These are phyloP conservation scores for Hemithea aestivaria DNA, from an alignment of 2,888 invertebrate genomes.

Conservation along the genomic window DNA sequence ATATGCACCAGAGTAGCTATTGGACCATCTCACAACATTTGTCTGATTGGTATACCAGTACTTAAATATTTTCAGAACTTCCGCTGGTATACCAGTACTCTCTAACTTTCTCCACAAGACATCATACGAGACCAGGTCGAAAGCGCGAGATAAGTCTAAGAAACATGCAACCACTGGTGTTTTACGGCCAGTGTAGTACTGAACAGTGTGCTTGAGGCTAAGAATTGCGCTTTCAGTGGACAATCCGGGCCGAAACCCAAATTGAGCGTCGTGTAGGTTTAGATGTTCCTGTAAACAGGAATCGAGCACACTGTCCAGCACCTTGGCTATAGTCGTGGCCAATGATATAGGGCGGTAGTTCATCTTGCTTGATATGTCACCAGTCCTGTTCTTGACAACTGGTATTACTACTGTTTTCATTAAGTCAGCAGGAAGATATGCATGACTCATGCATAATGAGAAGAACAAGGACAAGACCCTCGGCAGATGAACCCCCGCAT, in stretches of 20 bases:
- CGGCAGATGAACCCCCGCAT: too few relatives aligned
- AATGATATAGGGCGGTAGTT: conserved; percentile 6
- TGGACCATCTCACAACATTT: too few relatives aligned
- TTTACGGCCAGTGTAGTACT: neutral
- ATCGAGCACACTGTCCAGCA: neutral
- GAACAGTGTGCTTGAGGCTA: conserved; percentile 5
- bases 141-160: too few relatives aligned
- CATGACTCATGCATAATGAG: too few relatives aligned
- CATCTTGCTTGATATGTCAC: too few relatives aligned
- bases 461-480: too few relatives aligned
- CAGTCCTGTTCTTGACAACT: too few relatives aligned
- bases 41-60: neutral
- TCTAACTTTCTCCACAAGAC: neutral
- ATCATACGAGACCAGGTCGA: too few relatives aligned
- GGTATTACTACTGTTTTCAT: too few relatives aligned
- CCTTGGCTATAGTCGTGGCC: conserved; percentile 1
- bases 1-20: too few relatives aligned
- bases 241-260: conserved; percentile 2
- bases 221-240: conserved; percentile 6
- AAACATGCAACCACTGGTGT: neutral
- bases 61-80: neutral
- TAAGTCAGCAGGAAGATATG: too few relatives aligned
- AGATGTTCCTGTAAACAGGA: neutral
- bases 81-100: neutral
- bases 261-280: conserved; percentile 4